phyloP scores from a whole-genome alignment of 2,797 vertebrate genomes.

The Poecilia gillii region DNA sequence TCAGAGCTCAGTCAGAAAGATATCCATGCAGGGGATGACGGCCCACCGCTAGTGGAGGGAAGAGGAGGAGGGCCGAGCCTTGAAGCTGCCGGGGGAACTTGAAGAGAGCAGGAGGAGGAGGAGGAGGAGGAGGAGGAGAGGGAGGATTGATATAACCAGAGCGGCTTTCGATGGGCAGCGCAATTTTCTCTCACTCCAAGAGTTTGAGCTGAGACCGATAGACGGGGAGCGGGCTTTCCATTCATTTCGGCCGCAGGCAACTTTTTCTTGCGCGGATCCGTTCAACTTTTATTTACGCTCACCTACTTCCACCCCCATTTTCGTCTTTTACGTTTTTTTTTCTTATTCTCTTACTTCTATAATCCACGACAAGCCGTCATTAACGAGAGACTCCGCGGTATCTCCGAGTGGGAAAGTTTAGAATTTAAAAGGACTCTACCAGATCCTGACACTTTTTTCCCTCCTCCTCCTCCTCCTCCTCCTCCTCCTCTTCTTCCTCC shows the following conservation, averaged over 20 bases:
- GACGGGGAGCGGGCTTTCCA: slow-evolving; percentile 62
- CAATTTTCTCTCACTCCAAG: slow-evolving; percentile 62
- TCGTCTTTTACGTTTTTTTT: no score
- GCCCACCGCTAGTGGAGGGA: slow-evolving; percentile 70
- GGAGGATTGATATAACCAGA: slow-evolving; percentile 88
- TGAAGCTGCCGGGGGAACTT: slow-evolving; percentile 73
- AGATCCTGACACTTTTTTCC: slow-evolving; percentile 32
- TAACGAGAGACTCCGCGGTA: slow-evolving; percentile 37
- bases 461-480: slow-evolving; percentile 14
- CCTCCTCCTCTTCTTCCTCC: slow-evolving; percentile 13
- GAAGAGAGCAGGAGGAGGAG: slow-evolving; percentile 74
- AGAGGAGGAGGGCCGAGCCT: slow-evolving; percentile 89
- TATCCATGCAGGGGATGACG: slow-evolving; percentile 64
- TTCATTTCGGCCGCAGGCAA: slow-evolving; percentile 42
- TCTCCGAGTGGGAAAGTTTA: slow-evolving; percentile 46
- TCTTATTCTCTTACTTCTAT: background rate
- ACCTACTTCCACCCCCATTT: background rate
- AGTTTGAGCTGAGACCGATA: slow-evolving; percentile 52
- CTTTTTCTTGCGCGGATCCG: slow-evolving; percentile 35
- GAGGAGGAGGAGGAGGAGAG: slow-evolving; percentile 57
- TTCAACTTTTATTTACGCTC: slow-evolving; percentile 1
- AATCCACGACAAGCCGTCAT: slow-evolving; percentile 8
- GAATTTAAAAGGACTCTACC: slow-evolving; percentile 26
- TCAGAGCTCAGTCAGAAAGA: slow-evolving; percentile 50
- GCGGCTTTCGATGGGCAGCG: slow-evolving; percentile 71